Percentiles rank a stretch among this genome's conserved stretches.
Evolutionary conservation across 2,888 invertebrate genomes (phyloP).

Genomic region (Ichneumoninae sp.): DNA sequence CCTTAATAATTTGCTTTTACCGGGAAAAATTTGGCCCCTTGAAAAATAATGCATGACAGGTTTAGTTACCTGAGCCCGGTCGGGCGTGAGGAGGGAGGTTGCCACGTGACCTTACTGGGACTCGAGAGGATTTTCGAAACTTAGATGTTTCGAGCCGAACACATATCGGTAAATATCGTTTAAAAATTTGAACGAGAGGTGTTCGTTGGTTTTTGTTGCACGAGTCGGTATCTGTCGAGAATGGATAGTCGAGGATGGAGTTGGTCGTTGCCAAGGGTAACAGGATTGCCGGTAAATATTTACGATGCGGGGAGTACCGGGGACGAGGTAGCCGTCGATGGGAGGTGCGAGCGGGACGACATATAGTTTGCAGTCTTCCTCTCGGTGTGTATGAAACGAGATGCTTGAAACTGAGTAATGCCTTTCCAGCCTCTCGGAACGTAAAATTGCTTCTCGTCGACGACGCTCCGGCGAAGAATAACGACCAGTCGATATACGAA

Average conservation of each 20-base stretch:
- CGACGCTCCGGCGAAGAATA: conserved; percentile 42
- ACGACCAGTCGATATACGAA: conserved; percentile 51
- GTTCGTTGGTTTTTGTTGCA: background rate
- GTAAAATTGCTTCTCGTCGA: conserved; percentile 58
- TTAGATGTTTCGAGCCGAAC: background rate
- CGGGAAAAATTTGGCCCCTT: too few species aligned
- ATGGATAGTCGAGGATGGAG: background rate
- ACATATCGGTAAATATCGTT: background rate
- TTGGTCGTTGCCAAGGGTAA: conserved; percentile 4
- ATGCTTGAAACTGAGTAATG: conserved; percentile 50
- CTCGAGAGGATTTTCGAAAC: background rate
- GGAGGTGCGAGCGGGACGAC: background rate
- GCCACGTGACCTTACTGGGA: background rate
- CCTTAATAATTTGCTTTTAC: too few species aligned
- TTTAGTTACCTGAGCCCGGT: too few species aligned
- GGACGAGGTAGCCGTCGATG: background rate
- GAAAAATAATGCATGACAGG: too few species aligned
- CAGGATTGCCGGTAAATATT: conserved; percentile 31
- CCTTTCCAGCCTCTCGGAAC: conserved; percentile 40
- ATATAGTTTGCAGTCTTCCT: background rate
- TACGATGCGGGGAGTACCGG: conserved; percentile 13
- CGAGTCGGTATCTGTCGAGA: background rate
- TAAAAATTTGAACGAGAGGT: background rate
- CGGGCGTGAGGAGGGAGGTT: too few species aligned
- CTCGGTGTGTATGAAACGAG: conserved; percentile 15